A percentile compares a stretch with the other conserved stretches of the same genome.
phyloP scores from a whole-genome alignment of 2,888 invertebrate genomes.

The Neoitamus cyanurus region DNA sequence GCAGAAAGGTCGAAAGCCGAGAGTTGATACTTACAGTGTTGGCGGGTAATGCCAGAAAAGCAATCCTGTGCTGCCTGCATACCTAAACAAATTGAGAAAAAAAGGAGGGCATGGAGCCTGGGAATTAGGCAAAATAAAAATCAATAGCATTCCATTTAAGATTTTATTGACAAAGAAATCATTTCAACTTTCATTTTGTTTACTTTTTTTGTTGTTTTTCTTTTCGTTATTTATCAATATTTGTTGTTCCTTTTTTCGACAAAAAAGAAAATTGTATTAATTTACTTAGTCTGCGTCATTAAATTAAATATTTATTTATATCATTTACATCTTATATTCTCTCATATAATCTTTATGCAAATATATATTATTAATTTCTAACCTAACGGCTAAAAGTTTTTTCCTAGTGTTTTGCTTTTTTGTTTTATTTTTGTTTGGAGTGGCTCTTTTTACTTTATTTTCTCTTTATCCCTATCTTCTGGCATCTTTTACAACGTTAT shows the following conservation, averaged over 20 bases:
- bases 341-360: constrained; percentile 44
- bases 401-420: constrained; percentile 34
- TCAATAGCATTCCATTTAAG: constrained; percentile 42
- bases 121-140: constrained; percentile 12
- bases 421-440: constrained; percentile 5
- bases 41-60: too few species aligned
- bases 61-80: too few species aligned
- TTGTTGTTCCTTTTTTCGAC: constrained; percentile 46
- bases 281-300: constrained; percentile 42
- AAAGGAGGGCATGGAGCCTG: too few species aligned
- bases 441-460: constrained; percentile 21
- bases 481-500: not conserved
- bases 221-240: constrained; percentile 23
- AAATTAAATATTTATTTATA: constrained; percentile 51
- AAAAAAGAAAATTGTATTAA: constrained; percentile 46
- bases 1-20: too few species aligned
- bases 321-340: constrained; percentile 50
- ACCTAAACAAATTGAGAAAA: too few species aligned
- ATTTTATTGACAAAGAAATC: constrained; percentile 51
- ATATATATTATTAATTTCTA: constrained; percentile 46
- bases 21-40: too few species aligned
- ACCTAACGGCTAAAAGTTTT: constrained; percentile 36
- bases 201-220: constrained; percentile 35
- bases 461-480: not conserved
- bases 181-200: constrained; percentile 45